Conservation (phyloP, 2,888 invertebrate species). For the Congeria kusceri region DNA sequence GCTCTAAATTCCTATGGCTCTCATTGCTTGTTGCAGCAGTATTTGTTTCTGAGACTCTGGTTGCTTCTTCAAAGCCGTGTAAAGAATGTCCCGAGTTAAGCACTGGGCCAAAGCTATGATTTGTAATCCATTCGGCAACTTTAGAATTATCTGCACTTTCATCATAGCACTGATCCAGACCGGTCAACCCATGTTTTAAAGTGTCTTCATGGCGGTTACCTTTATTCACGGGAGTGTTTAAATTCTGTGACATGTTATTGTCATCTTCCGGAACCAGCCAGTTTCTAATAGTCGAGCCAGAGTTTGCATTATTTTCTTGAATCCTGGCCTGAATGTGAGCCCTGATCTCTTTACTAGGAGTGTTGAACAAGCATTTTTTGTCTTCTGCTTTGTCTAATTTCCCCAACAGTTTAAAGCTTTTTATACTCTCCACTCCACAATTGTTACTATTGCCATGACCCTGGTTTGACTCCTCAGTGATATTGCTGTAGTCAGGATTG, state of each 20-base stretch:
- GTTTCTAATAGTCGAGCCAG: slow-evolving; percentile 53
- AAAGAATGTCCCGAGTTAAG: slow-evolving; percentile 1
- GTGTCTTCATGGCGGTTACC: too few relatives aligned
- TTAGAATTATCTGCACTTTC: slow-evolving; percentile 32
- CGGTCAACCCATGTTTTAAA: background rate
- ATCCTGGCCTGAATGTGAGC: slow-evolving; percentile 23
- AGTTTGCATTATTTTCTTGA: slow-evolving; percentile 31
- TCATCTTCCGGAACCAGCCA: slow-evolving; percentile 50
- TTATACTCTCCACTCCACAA: background rate
- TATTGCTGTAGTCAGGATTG: slow-evolving; percentile 51
- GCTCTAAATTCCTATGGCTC: background rate
- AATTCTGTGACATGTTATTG: slow-evolving; percentile 15
- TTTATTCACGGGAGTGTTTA: slow-evolving; percentile 31
- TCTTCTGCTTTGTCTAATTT: background rate
- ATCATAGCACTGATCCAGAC: background rate
- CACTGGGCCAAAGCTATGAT: slow-evolving; percentile 26
- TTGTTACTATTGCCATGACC: background rate
- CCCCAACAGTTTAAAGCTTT: slow-evolving; percentile 3
- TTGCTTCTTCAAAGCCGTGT: slow-evolving; percentile 12
- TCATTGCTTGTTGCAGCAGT: background rate
- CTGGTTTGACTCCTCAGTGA: slow-evolving; percentile 41
- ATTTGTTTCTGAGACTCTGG: background rate
- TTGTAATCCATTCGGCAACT: slow-evolving; percentile 57
- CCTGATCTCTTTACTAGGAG: slow-evolving; percentile 29
- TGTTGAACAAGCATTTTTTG: slow-evolving; percentile 4